Base-by-base conservation (phyloP, 1,140 invertebrate species). In the Drosophila rufa region DNA sequence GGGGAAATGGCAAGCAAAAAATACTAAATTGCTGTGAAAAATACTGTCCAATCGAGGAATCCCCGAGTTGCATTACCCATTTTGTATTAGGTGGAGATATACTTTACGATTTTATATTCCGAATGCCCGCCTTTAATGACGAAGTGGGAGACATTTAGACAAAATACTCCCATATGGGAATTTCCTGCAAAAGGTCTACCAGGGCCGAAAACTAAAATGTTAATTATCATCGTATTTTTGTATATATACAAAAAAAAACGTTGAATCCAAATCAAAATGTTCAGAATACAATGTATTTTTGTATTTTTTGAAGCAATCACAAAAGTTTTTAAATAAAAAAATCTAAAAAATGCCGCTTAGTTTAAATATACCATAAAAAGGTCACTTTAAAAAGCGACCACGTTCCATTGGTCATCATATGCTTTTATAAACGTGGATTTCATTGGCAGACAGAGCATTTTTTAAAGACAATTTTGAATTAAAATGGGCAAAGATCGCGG, bases 401-500 rank as follows among this genome's bases (percentile, higher is more conserved):
- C 33, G 17, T 19, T 15, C 22, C 22, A 25, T 25, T 4, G 22
- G 22, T 22, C 22, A 22, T 22, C 46, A 68, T 66, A n/a, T 53
- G 19, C 17, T 51, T n/a, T n/a, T 6, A 3, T 22, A 46, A 69
- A 69, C 61, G 67, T 69, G 67, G 47, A 48, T 45, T 40, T 42
- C 6, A 53, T 48, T 69, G 22, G 15, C 14, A 30, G 12, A 33
- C 11, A 33, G 11, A 4, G n/a, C 17, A 25, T 25, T 30, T 62
- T 64, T 15, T 27, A 36, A 8, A 4, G 19, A 7, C 1, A 33
- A 55, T 56, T 67, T 42, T 61, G 12, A 57, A 36, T 59, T 15
- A 71, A 64, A 66, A 90, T 90, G 85, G 85, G 81, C 14, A 90
- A 90, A 42, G 85, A 90, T 36, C 67, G 82, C 0, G 75, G 75